Evolutionary conservation across 2,113 vertebrate genomes (phyloP).

Genomic region (Ondatra zibethicus): DNA sequence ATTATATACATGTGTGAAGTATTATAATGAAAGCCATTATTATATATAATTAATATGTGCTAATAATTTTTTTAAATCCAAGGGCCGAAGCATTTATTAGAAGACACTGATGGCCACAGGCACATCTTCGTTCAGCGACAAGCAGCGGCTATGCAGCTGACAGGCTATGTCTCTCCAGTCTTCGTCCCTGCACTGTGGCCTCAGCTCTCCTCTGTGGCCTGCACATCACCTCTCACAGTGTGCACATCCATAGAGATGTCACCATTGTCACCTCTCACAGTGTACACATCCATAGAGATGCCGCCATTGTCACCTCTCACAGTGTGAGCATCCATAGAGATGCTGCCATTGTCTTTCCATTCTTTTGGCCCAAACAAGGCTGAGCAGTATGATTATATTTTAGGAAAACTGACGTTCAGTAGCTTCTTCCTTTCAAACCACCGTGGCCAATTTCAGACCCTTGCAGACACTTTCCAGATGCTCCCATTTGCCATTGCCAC

Average conservation of each 20-base stretch:
- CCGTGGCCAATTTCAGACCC: conserved; percentile 39
- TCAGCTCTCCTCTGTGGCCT: background rate
- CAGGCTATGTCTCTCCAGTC: background rate
- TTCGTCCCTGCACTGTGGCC: background rate
- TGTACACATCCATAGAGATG: too few species aligned
- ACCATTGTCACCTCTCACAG: too few species aligned
- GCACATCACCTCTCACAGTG: accelerated
- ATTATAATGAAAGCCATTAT: background rate
- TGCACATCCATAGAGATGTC: too few species aligned
- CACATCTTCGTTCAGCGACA: background rate
- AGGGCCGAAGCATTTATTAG: background rate
- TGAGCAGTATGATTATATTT: background rate
- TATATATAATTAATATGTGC: background rate
- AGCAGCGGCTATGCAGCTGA: background rate
- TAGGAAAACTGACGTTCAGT: conserved; percentile 42
- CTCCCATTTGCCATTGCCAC: background rate
- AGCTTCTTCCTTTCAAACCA: conserved; percentile 36
- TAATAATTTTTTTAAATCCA: background rate
- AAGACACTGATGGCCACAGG: background rate
- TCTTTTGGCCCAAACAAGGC: background rate
- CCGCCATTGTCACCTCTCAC: too few species aligned
- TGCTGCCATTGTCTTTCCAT: accelerated
- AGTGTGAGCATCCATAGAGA: too few species aligned
- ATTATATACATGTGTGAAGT: background rate
- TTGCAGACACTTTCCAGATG: conserved; percentile 40